Evolutionary conservation across 2,888 invertebrate species (phyloP), one percentile per base, ranked within the genome.

Genomic region (Cheiracanthium punctorium): DNA sequence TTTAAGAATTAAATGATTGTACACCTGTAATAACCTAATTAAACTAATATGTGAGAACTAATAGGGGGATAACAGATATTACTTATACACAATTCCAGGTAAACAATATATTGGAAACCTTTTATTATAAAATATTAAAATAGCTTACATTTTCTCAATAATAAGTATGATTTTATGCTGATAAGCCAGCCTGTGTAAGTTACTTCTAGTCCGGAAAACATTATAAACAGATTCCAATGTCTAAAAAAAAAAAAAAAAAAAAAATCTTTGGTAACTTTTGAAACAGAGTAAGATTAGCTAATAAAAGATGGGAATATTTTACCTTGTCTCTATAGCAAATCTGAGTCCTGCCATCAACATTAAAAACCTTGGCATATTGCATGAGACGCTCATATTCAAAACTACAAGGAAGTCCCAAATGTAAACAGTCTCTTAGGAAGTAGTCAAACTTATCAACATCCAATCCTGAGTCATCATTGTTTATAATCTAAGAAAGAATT

Each of bases 391-490:
- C 89, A 88, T 92, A 92, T 89, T 93, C 93, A 90, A 93, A 93
- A 73, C 91, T 91, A 73, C 91, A 91, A 30, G 90, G 90, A 1
- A 93, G 91, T 24, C 93, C 93, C 20, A 93, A 90, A 88, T 92
- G 91, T 76, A 92, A 91, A 65, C 92, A 92, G 90, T 95, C 95
- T 29, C 95, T 92, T 24, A 93, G 91, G 70, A 95, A 91, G 90
- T 95, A 95, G 89, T 95, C 95, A 93, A 94, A 94, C 90, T 94
- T 94, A 90, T 95, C 95, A 0, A 95, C 94, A 90, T 95, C 94
- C 24, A 94, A 91, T 10, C 93, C 93, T 88, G 93, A 93, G 43
- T 92, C 90, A 86, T 93, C 92, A 90, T 95, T 94, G 70, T 93
- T 92, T 0, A 94, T 93, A 88, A 95, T 93, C 93, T 94, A 89